These are phyloP conservation scores for Aphis craccivora DNA, from an alignment of 1,140 invertebrate species.

Conservation along the genomic window DNA sequence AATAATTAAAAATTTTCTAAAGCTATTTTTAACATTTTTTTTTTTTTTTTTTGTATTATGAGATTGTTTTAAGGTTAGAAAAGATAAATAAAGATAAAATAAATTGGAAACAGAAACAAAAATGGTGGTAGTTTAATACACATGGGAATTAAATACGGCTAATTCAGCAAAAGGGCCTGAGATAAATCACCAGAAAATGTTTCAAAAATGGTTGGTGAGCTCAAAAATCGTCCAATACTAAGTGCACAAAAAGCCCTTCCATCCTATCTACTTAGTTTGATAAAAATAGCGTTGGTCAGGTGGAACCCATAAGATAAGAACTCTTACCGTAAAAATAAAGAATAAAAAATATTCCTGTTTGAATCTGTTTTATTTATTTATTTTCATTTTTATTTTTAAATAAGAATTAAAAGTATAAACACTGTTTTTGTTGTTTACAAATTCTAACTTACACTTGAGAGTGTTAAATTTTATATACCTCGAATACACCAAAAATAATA, in stretches of 20 bases:
- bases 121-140: neutral
- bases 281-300: neutral
- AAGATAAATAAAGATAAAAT: slow-evolving; percentile 19
- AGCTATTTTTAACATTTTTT: neutral
- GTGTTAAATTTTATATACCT: neutral
- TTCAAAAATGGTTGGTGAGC: neutral
- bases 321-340: neutral
- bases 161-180: neutral
- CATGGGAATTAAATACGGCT: neutral
- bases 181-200: slow-evolving; percentile 16
- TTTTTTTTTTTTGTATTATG: neutral
- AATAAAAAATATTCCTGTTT: slow-evolving; percentile 20
- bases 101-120: neutral
- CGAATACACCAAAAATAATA: neutral
- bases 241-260: neutral
- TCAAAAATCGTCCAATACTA: neutral
- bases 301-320: neutral
- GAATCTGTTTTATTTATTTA: neutral
- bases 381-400: neutral
- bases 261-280: neutral
- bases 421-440: neutral
- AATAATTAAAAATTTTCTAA: neutral
- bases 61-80: neutral
- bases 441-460: neutral
- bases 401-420: neutral